phyloP scores from a whole-genome alignment of 23 tunicate genomes.

The Trididemnum clinides region DNA sequence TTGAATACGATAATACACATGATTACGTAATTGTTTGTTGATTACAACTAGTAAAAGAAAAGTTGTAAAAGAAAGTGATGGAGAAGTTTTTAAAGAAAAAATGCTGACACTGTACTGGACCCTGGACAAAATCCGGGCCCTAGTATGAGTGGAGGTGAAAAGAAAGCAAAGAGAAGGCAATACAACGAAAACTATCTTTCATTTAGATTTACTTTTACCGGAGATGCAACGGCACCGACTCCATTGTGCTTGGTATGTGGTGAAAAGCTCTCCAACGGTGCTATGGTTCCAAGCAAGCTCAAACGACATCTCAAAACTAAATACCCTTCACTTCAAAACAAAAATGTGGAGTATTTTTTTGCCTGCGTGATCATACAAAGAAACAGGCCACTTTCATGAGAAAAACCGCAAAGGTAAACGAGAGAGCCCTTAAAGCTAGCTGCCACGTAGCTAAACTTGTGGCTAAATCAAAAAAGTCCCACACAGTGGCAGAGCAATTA shows the following conservation, averaged over 20 bases:
- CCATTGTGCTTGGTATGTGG: slow-evolving; percentile 56
- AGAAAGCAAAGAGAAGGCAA: slow-evolving; percentile 46
- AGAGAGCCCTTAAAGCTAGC: slow-evolving; percentile 31
- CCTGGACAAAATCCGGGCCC: slow-evolving; percentile 39
- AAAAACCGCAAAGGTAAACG: slow-evolving; percentile 23
- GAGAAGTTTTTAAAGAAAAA: slow-evolving; percentile 40
- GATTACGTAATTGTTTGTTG: slow-evolving; percentile 22
- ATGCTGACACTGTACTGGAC: slow-evolving; percentile 32
- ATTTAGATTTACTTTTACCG: slow-evolving; percentile 44
- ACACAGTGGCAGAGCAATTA: slow-evolving; percentile 53
- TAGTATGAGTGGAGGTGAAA: slow-evolving; percentile 39
- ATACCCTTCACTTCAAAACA: slow-evolving; percentile 40
- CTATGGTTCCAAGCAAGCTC: slow-evolving; percentile 52
- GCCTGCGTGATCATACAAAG: slow-evolving; percentile 27
- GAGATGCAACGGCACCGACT: slow-evolving; percentile 44
- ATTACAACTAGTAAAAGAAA: slow-evolving; percentile 29
- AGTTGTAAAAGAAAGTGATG: slow-evolving; percentile 22
- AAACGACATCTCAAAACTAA: slow-evolving; percentile 45
- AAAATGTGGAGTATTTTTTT: slow-evolving; percentile 44
- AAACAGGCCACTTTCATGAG: slow-evolving; percentile 53
- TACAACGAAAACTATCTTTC: slow-evolving; percentile 49
- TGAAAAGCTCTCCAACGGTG: slow-evolving; percentile 43
- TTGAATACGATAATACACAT: slow-evolving; percentile 20
- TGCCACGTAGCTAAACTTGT: slow-evolving; percentile 45
- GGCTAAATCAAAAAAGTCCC: slow-evolving; percentile 49